Evolutionary conservation across 1,140 invertebrate genomes (phyloP), one percentile per base, ranked within the genome.

Genomic region (Ridgeia piscesae): DNA sequence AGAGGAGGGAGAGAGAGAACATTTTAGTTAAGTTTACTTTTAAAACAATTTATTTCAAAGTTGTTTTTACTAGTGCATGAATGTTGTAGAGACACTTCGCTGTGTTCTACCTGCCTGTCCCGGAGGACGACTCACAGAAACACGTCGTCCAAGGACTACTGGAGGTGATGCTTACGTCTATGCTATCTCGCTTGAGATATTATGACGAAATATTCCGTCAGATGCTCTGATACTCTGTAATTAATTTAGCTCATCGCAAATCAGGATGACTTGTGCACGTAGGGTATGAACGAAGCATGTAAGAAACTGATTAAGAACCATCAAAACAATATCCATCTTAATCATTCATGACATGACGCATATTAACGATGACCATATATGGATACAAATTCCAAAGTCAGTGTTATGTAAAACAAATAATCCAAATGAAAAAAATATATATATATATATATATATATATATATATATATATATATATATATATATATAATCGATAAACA

Each of bases 31-130:
- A n/a, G n/a, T n/a, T n/a, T n/a, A n/a, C n/a, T n/a, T 77, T 77
- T 21, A 31, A 77, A 77, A 77, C 27, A 77, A 77, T 77, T 9
- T 77, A 21, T 27, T 17, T 77, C 4, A 77, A 4, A 4, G 58
- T 77, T 77, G 42, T 42, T 77, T 77, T 50, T 77, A 31, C 11
- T 21, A 77, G 58, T 77, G 58, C 11, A 77, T 77, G 14, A 8
- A 27, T 77, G 35, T 90, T 90, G 34, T 33, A 96, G 96, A 94
- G 95, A 89, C 96, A 96, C 92, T 96, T 96, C 94, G 94, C 95
- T 92, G 95, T 96, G 89, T 95, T 96, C 92, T 94, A 94, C 91
- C 48, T 96, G 42, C 94, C 95, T 91, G 94, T 94, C 9, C 95
- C 95, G 50, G 93, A 94, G 58, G 95, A 94, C 91, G 95, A 95